A percentile compares a stretch with the other conserved stretches of the same genome.
phyloP scores from a whole-genome alignment of 2,797 vertebrate species.

The Coregonus sp. region DNA sequence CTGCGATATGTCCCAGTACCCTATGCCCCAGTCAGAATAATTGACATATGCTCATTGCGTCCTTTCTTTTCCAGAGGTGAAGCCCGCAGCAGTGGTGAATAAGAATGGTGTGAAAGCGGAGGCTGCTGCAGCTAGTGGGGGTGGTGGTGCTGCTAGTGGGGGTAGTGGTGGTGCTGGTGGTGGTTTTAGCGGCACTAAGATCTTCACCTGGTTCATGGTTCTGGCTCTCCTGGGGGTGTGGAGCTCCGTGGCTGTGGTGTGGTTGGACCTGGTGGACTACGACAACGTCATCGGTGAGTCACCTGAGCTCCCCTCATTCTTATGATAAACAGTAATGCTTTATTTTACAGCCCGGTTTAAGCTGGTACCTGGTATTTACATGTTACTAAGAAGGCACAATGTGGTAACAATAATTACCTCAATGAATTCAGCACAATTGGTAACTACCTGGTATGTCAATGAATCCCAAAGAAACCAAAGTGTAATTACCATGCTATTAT shows the following conservation, averaged over 20 bases:
- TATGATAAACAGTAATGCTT: background rate
- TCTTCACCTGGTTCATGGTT: conserved; percentile 94
- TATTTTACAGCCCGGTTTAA: background rate
- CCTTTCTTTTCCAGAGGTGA: conserved; percentile 57
- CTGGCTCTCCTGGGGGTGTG: conserved; percentile 92
- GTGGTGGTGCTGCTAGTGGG: conserved; percentile 64
- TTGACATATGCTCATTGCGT: background rate
- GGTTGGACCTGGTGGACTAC: conserved; percentile 97
- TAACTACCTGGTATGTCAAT: background rate
- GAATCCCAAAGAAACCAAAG: background rate
- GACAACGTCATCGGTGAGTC: conserved; percentile 89
- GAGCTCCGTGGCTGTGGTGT: conserved; percentile 94
- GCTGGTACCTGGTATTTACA: background rate
- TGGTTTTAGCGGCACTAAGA: conserved; percentile 75
- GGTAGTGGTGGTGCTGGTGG: conserved; percentile 63
- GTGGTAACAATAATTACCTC: background rate
- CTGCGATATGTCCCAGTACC: background rate
- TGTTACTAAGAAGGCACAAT: background rate
- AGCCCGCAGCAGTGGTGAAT: conserved; percentile 35
- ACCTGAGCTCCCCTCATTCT: background rate
- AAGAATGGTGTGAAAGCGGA: conserved; percentile 67
- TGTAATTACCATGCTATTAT: background rate
- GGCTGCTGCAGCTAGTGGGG: conserved; percentile 46
- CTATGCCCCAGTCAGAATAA: background rate
- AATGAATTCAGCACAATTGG: background rate